Conservation (phyloP, 2,113 vertebrate genomes). For the Marmota flaviventris region DNA sequence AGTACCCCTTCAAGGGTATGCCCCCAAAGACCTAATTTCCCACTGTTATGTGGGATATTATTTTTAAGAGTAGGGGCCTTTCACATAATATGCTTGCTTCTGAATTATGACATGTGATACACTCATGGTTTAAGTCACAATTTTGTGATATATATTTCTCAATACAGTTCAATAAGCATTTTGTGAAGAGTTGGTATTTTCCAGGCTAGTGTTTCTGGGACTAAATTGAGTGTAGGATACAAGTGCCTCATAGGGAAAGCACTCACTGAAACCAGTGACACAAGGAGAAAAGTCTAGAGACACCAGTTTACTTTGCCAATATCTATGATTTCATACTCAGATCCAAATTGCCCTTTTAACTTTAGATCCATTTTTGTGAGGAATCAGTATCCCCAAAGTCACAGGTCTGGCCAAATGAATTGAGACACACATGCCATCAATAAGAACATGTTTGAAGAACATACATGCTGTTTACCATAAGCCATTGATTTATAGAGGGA, state of each 20-base stretch:
- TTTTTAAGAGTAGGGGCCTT: background rate
- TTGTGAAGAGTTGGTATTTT: background rate
- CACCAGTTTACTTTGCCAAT: background rate
- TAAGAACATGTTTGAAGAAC: background rate
- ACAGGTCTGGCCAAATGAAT: background rate
- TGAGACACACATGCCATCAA: background rate
- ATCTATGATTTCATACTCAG: background rate
- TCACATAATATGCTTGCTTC: background rate
- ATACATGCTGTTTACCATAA: background rate
- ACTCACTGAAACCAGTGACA: background rate
- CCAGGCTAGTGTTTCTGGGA: background rate
- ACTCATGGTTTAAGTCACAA: background rate
- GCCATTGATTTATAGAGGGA: background rate
- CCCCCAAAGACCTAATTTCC: background rate
- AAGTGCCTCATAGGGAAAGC: background rate
- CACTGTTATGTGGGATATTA: background rate
- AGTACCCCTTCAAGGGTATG: background rate
- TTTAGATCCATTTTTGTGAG: background rate
- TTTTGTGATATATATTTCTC: background rate
- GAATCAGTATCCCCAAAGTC: background rate
- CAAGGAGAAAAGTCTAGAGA: background rate
- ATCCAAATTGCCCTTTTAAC: background rate
- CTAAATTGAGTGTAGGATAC: background rate
- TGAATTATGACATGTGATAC: background rate
- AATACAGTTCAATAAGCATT: background rate